These are phyloP conservation scores for Ceyx melanurus DNA, from an alignment of 2,113 vertebrate species.

Conservation along the genomic window DNA sequence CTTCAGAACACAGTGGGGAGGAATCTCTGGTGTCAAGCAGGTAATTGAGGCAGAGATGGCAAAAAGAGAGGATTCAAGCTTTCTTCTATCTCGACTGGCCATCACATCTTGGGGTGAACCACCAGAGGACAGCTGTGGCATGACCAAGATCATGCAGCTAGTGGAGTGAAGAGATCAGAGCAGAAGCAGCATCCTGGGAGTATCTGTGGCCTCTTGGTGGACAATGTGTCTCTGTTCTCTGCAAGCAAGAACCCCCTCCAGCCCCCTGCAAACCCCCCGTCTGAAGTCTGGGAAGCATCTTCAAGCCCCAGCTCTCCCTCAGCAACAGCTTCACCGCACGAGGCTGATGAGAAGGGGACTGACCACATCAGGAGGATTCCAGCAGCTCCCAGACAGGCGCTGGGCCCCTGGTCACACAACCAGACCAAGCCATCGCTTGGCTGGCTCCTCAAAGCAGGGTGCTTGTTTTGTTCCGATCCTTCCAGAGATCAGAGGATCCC, in stretches of 20 bases:
- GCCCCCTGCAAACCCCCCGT: not conserved
- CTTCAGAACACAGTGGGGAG: not conserved
- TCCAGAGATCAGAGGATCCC: not conserved
- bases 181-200: not conserved
- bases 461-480: not conserved
- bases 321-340: not conserved
- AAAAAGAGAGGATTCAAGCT: not conserved
- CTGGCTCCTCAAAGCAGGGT: fast-evolving
- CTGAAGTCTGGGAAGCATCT: not conserved
- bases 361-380: not conserved
- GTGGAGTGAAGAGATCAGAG: conserved; percentile 28
- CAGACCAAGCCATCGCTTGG: not conserved
- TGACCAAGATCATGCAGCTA: conserved; percentile 30
- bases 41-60: fast-evolving
- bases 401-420: not conserved
- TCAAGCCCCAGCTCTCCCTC: not conserved
- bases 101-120: not conserved
- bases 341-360: not conserved
- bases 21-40: not conserved
- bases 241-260: not conserved
- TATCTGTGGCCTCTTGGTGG: not conserved
- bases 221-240: conserved; percentile 41
- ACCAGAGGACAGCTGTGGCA: not conserved
- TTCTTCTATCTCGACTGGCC: not conserved
- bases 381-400: not conserved